phyloP scores from a whole-genome alignment of 2,113 vertebrate genomes.

The Lutjanus erythropterus region DNA sequence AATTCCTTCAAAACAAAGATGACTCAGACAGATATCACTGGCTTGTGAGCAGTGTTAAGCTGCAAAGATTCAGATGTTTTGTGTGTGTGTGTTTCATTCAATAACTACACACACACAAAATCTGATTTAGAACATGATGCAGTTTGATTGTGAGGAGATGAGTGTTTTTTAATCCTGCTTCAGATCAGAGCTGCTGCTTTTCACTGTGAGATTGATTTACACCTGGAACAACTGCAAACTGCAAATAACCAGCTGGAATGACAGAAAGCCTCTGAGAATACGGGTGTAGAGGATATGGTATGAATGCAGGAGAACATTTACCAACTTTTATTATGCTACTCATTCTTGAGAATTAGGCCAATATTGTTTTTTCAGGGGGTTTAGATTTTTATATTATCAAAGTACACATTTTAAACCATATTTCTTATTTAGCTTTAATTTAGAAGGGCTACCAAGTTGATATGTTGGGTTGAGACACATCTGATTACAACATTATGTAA shows the following conservation, averaged over 20 bases:
- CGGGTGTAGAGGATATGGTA: neutral
- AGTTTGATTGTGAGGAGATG: slow-evolving; percentile 36
- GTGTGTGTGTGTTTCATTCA: neutral
- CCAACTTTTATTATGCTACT: no score
- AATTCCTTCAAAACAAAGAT: neutral
- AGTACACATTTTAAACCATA: no score
- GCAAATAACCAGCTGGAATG: slow-evolving; percentile 22
- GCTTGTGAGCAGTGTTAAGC: neutral
- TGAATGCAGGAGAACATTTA: neutral
- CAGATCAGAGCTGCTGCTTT: slow-evolving; percentile 3
- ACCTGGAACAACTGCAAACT: slow-evolving; percentile 27
- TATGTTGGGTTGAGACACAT: no score
- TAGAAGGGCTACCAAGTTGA: no score
- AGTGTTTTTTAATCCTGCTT: slow-evolving; percentile 24
- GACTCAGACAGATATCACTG: neutral
- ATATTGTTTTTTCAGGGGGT: no score
- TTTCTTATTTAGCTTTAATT: no score
- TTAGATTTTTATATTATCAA: no score
- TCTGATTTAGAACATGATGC: slow-evolving; percentile 15
- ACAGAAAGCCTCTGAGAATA: slow-evolving; percentile 1
- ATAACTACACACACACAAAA: neutral
- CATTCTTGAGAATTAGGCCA: no score
- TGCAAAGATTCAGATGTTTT: neutral
- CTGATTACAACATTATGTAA: no score
- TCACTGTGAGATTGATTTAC: slow-evolving; percentile 27